These are phyloP conservation scores for Drusus annulatus DNA, from an alignment of 1,140 invertebrate species.

Conservation along the genomic window DNA sequence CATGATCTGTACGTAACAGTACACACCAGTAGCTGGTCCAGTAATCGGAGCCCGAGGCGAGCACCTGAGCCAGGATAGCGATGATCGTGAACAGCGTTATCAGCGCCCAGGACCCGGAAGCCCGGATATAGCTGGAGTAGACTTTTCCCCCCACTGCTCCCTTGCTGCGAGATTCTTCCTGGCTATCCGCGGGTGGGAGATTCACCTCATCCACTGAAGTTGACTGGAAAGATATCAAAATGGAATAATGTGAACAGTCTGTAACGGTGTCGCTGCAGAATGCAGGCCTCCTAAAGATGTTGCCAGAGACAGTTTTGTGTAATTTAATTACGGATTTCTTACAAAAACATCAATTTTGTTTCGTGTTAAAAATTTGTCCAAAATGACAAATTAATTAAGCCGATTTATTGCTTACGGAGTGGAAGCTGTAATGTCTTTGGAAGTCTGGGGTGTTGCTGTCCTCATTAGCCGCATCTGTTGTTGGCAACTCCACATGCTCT, in stretches of 20 bases:
- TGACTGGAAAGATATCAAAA: slow-evolving; percentile 59
- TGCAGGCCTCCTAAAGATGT: no score
- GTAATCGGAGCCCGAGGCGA: slow-evolving; percentile 79
- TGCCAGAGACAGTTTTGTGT: no score
- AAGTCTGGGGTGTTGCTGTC: slow-evolving; percentile 63
- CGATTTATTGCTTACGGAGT: slow-evolving; percentile 62
- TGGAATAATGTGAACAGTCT: no score
- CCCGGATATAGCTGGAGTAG: slow-evolving; percentile 76
- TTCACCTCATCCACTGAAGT: slow-evolving; percentile 75
- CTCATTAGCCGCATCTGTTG: not conserved
- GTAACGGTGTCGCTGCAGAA: no score
- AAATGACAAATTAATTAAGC: no score
- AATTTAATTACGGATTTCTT: no score
- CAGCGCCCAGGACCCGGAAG: slow-evolving; percentile 71
- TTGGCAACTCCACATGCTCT: slow-evolving; percentile 60
- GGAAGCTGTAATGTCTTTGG: slow-evolving; percentile 69
- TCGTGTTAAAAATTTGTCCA: no score
- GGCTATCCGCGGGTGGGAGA: slow-evolving; percentile 67
- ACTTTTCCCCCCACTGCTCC: slow-evolving; percentile 74
- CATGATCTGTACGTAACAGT: no score
- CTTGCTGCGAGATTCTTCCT: slow-evolving; percentile 72
- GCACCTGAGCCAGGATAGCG: slow-evolving; percentile 74
- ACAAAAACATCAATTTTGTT: no score
- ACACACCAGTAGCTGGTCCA: slow-evolving; percentile 78
- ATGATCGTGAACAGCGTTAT: slow-evolving; percentile 70